A percentile compares a stretch with the other conserved stretches of the same genome.
Evolutionary conservation across 2,797 vertebrate species (phyloP).

Genomic region (Schizopygopsis pylzovi): DNA sequence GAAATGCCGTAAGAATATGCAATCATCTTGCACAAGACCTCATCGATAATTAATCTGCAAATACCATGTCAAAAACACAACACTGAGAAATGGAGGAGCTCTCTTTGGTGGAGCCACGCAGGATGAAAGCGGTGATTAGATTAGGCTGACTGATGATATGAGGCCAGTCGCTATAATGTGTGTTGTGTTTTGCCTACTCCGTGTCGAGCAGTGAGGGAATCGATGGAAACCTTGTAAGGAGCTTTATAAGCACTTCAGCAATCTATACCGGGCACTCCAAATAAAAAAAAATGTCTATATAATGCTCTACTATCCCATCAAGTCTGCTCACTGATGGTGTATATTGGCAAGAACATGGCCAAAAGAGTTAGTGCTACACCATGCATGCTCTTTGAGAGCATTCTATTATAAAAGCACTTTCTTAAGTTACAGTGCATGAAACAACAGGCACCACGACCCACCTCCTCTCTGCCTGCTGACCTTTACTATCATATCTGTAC

Average conservation of each 20-base stretch:
- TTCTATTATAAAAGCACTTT: conserved; percentile 17
- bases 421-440: neutral
- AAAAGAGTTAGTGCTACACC: conserved; percentile 13
- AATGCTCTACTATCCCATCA: conserved; percentile 41
- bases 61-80: conserved; percentile 42
- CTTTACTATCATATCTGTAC: neutral
- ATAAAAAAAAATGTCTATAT: conserved; percentile 39
- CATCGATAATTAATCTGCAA: conserved; percentile 46
- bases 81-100: conserved; percentile 38
- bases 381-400: neutral
- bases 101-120: conserved; percentile 34
- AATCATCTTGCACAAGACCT: conserved; percentile 26
- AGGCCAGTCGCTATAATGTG: conserved; percentile 51
- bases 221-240: conserved; percentile 61
- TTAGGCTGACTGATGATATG: conserved; percentile 58
- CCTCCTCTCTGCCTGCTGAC: neutral
- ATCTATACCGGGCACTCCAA: conserved; percentile 39
- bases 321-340: conserved; percentile 26
- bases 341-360: conserved; percentile 30
- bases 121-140: conserved; percentile 58
- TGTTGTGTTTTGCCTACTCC: conserved; percentile 60
- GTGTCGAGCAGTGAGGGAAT: conserved; percentile 45
- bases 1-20: conserved; percentile 44
- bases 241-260: conserved; percentile 56
- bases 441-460: neutral